Conservation (phyloP, 2,113 vertebrate genomes). For the Piliocolobus tephrosceles region DNA sequence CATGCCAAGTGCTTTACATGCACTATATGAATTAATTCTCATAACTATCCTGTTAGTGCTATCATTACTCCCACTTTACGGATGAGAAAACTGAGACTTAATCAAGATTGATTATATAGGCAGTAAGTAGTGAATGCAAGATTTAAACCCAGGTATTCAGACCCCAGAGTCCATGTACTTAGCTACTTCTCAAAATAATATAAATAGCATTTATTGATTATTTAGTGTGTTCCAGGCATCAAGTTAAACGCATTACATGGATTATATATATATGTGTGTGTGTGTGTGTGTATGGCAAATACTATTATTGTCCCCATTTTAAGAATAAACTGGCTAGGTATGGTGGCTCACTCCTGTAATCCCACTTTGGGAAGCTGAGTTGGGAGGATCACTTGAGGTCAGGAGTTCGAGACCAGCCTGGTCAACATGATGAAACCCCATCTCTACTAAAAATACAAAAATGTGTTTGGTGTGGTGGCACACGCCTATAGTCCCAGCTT, state of each 20-base stretch:
- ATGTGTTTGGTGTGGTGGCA: too few relatives aligned
- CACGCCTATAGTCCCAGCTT: too few relatives aligned
- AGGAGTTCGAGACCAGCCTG: too few relatives aligned
- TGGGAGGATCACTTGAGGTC: too few relatives aligned
- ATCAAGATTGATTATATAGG: neutral
- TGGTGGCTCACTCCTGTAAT: too few relatives aligned
- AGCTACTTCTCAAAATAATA: conserved; percentile 15
- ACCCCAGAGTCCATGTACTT: neutral
- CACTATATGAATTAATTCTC: neutral
- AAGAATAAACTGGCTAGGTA: neutral
- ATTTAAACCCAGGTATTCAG: neutral
- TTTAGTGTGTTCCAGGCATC: neutral
- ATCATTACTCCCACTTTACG: neutral
- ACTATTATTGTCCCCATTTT: neutral
- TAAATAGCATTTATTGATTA: neutral
- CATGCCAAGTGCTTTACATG: neutral
- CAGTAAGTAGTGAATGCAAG: neutral
- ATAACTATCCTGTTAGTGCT: neutral
- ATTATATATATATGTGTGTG: neutral
- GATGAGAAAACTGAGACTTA: neutral
- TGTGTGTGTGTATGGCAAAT: neutral
- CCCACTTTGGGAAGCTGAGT: too few relatives aligned
- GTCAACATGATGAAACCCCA: too few relatives aligned
- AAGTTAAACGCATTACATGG: neutral
- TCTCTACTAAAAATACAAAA: too few relatives aligned